A percentile compares a stretch with the other conserved stretches of the same genome.
Conservation (phyloP, 64 coral and sea anemone species). For the Exaiptasia diaphana region DNA sequence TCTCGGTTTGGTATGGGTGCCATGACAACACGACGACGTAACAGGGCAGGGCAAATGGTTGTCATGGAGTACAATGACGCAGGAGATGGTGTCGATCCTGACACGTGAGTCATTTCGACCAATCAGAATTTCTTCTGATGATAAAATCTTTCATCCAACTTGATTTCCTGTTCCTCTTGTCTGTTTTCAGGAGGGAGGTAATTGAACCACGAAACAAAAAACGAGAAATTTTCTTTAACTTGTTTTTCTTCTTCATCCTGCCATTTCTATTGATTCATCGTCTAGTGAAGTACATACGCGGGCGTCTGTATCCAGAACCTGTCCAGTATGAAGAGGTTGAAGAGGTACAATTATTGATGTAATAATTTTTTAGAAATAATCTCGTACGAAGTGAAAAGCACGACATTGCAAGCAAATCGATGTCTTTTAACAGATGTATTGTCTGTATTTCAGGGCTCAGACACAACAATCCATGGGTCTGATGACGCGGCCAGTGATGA, state of each 20-base stretch:
- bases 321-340: not conserved
- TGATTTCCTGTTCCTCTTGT: not conserved
- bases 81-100: constrained; percentile 68
- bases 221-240: constrained; percentile 72
- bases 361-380: no score
- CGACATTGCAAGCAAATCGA: no score
- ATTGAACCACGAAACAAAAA: constrained; percentile 79
- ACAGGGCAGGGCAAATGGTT: constrained; percentile 56
- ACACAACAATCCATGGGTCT: no score
- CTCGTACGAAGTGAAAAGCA: no score
- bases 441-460: no score
- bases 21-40: not conserved
- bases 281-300: constrained; percentile 13
- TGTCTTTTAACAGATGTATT: no score
- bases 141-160: not conserved
- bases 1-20: constrained; percentile 61
- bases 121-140: not conserved
- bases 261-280: constrained; percentile 58
- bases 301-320: not conserved
- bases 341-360: no score
- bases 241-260: constrained; percentile 76
- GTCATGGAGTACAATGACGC: constrained; percentile 77
- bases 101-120: constrained; percentile 66
- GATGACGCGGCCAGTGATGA: no score
- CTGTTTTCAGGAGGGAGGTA: constrained; percentile 63